Percentiles rank a stretch among this genome's conserved stretches.
Evolutionary conservation across 2,797 vertebrate species (phyloP).

Genomic region (Paramormyrops hopkinsi): DNA sequence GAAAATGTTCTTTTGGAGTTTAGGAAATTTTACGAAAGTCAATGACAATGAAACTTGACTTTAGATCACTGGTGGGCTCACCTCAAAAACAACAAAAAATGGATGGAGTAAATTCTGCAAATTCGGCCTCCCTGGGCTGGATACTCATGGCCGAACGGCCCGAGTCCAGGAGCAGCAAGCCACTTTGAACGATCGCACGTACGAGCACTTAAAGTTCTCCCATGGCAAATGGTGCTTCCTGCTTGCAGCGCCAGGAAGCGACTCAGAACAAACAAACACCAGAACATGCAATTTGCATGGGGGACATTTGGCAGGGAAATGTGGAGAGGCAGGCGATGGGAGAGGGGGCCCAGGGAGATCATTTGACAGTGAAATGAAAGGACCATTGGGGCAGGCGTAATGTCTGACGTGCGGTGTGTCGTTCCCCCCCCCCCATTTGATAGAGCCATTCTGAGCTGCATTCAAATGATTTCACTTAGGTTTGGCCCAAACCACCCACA

Average conservation of each 20-base stretch:
- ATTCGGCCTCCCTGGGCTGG: neutral
- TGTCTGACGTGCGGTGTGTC: neutral
- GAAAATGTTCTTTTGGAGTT: neutral
- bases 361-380: constrained; percentile 45
- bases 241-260: neutral
- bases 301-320: constrained; percentile 10
- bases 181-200: neutral
- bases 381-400: neutral
- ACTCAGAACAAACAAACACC: neutral
- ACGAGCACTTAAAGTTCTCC: neutral
- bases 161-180: neutral
- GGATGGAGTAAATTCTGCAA: neutral
- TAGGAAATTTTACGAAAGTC: neutral
- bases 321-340: neutral
- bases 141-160: neutral
- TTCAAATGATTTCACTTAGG: neutral
- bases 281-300: constrained; percentile 1
- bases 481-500: neutral
- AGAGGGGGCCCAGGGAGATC: neutral
- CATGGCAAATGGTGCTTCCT: constrained; percentile 1
- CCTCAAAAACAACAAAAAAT: neutral
- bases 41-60: neutral
- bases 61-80: neutral
- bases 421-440: neutral
- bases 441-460: neutral